Conservation (phyloP, 2,113 vertebrate genomes). For the Hypomesus transpacificus region DNA sequence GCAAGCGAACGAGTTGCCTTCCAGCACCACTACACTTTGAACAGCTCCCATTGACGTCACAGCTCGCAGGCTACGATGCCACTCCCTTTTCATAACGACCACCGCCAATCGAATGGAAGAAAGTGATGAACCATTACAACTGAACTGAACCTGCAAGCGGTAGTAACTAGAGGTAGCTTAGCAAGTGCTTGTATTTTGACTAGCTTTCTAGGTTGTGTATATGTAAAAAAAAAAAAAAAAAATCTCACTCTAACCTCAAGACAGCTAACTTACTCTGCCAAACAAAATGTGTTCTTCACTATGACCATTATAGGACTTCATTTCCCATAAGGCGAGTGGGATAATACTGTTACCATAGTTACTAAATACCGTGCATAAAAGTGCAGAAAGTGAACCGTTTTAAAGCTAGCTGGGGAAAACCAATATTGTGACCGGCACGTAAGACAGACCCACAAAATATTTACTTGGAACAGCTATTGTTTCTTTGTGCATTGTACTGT, state of each 20-base stretch:
- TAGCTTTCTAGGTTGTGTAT: too few species aligned
- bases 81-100: constrained; percentile 58
- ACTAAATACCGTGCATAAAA: background rate
- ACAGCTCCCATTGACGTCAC: constrained; percentile 75
- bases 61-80: constrained; percentile 44
- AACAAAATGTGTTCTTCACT: background rate
- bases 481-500: too few species aligned
- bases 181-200: too few species aligned
- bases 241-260: too few species aligned
- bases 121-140: background rate
- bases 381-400: background rate
- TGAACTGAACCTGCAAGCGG: too few species aligned
- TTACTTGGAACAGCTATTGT: too few species aligned
- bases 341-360: constrained; percentile 41
- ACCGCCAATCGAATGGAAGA: constrained; percentile 13
- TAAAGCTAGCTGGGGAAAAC: background rate
- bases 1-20: constrained; percentile 48
- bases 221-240: too few species aligned
- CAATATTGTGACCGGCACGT: background rate
- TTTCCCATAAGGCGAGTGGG: constrained; percentile 29
- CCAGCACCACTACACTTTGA: constrained; percentile 73
- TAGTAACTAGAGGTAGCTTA: too few species aligned
- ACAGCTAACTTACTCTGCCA: too few species aligned
- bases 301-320: constrained; percentile 9
- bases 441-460: background rate